Percentiles rank a stretch among this genome's conserved stretches.
Evolutionary conservation across 2,113 vertebrate genomes (phyloP).

Genomic region (Trematocara macrostoma): DNA sequence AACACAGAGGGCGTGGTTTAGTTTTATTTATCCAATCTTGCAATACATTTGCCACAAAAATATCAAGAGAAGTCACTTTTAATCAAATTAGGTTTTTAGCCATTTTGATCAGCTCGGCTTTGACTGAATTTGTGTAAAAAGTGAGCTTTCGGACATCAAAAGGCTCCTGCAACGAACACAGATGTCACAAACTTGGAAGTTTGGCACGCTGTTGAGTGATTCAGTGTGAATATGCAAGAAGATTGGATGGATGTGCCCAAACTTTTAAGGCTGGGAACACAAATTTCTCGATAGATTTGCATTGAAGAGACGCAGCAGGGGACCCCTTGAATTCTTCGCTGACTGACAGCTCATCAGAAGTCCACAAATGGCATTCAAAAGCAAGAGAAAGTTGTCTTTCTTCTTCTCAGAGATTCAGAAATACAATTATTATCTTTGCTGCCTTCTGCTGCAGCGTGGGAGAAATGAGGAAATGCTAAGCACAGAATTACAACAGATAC

Average conservation of each 20-base stretch:
- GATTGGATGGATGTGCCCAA: not conserved
- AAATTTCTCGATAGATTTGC: not conserved
- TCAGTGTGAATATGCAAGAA: not conserved
- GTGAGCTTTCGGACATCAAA: constrained; percentile 6
- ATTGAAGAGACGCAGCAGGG: not conserved
- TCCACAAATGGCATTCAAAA: not conserved
- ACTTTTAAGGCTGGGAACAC: not conserved
- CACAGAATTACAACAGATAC: not conserved
- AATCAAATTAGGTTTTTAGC: not conserved
- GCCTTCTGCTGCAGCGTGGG: not conserved
- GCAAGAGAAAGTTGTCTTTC: not conserved
- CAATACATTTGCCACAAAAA: not conserved
- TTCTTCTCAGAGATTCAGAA: not conserved
- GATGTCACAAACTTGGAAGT: constrained; percentile 12
- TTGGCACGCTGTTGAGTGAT: not conserved
- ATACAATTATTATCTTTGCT: not conserved
- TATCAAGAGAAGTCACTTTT: not conserved
- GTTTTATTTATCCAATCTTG: not conserved
- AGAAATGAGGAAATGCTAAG: not conserved
- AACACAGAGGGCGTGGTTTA: not conserved
- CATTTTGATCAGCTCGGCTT: not conserved
- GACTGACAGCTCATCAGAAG: not conserved
- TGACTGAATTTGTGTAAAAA: not conserved
- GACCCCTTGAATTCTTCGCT: not conserved
- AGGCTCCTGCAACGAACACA: constrained; percentile 7